Base-by-base conservation (phyloP, 1,140 invertebrate species). In the Drosophila malerkotliana region DNA sequence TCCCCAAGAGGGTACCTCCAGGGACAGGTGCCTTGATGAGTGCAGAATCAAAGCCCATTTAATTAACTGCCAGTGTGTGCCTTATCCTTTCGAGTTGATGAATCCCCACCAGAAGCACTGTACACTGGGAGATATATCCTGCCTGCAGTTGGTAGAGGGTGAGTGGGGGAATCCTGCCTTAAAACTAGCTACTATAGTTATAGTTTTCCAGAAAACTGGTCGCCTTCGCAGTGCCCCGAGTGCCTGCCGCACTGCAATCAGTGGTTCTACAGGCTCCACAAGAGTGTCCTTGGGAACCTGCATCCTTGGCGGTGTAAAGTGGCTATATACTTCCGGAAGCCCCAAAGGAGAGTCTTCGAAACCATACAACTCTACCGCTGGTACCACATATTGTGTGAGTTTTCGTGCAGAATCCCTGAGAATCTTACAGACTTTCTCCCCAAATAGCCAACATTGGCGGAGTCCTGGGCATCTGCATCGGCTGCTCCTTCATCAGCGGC, bases 401-500 rank as follows among this genome's bases (percentile, higher is more conserved):
- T 26, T 3, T 47, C 18, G 6, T 47, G 7, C 8, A 24, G 3
- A 10, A 9, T 10, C 34, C 34, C 12, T 24, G 9, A 3, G 12
- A 44, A 6, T 4, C 9, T 44, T 18, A 18, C 7, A 8, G 1
- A 4, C 15, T 18, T 44, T 47, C 21, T 24, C 6, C 7, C 14
- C 21, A 7, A 47, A 24, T 10, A 85, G 82, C 82, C 1, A 78
- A 72, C 44, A 47, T 85, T 48, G 82, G 82, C 6, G 82, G 82
- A 12, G 82, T 85, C 2, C 34, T 85, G 34, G 78, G 82, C 44
- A 53, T 85, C 56, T 85, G 78, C 64, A 87, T 85, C 58, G 82
- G 82, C 45, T 85, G 82, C 66, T 87, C 82, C 8, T 56, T 85
- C 15, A 85, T 85, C 71, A 85, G 81, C 26, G 78, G 78, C 69